Conservation (phyloP, 1,140 invertebrate genomes). For the Brachionus koreanus region DNA sequence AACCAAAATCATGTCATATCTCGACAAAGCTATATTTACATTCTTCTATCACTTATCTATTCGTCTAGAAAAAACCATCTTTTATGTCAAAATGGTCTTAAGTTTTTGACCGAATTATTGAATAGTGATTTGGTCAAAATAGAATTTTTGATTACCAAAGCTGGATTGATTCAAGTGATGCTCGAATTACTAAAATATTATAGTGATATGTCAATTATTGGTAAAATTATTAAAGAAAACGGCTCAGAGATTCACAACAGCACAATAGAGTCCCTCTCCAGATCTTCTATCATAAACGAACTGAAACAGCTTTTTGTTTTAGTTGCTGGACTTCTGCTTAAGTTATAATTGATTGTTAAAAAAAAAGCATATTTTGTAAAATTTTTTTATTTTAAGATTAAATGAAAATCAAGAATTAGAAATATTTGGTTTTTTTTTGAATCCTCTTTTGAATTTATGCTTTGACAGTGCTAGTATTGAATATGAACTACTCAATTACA, state of each 20-base stretch:
- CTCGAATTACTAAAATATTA: conserved; percentile 16
- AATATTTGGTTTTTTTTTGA: too few relatives aligned
- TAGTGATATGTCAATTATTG: not conserved
- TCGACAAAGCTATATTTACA: not conserved
- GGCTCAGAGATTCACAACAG: not conserved
- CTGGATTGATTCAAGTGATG: conserved; percentile 35
- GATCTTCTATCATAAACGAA: not conserved
- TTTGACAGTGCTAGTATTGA: too few relatives aligned
- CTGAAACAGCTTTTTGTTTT: not conserved
- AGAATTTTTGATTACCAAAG: conserved; percentile 3
- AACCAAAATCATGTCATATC: not conserved
- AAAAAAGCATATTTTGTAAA: too few relatives aligned
- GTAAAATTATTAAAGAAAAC: not conserved
- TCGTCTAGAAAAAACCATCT: not conserved
- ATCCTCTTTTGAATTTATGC: too few relatives aligned
- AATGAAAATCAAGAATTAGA: not conserved
- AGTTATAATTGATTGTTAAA: not conserved
- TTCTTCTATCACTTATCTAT: not conserved
- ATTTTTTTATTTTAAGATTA: not conserved
- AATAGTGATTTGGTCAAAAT: not conserved
- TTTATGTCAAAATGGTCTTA: conserved; percentile 2
- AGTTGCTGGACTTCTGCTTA: not conserved
- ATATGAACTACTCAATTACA: too few relatives aligned
- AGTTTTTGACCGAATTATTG: not conserved
- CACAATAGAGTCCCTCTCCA: not conserved